Percentiles rank a stretch among this genome's conserved stretches.
Evolutionary conservation across 2,113 vertebrate species (phyloP).

Genomic region (Galeopterus variegatus): DNA sequence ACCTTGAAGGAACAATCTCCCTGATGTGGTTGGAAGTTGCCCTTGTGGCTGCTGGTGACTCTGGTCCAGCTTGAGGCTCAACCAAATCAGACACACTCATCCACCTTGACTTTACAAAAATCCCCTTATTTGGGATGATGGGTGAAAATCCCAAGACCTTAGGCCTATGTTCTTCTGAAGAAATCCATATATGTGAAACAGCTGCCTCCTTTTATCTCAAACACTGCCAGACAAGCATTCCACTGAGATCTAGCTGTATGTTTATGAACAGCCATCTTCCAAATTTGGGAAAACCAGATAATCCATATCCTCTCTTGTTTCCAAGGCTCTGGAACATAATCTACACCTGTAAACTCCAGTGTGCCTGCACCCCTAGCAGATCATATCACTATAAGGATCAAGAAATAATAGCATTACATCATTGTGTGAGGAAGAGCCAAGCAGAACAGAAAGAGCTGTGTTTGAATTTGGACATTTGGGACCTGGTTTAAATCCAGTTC

Average conservation of each 20-base stretch:
- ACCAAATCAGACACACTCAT: constrained; percentile 57
- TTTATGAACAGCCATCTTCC: background rate
- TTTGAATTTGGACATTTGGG: background rate
- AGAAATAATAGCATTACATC: background rate
- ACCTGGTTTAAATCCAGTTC: constrained; percentile 12
- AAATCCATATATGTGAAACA: background rate
- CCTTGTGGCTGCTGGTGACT: constrained; percentile 59
- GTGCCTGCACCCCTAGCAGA: background rate
- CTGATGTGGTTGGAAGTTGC: constrained; percentile 59
- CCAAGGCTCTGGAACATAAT: background rate
- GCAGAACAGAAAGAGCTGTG: constrained; percentile 9
- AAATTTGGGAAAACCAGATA: background rate
- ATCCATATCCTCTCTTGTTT: background rate
- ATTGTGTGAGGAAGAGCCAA: background rate
- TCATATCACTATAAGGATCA: background rate
- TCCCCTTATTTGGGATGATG: background rate
- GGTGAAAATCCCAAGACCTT: background rate
- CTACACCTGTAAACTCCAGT: background rate
- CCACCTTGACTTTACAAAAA: background rate
- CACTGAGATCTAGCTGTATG: background rate
- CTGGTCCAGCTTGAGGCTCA: constrained; percentile 37
- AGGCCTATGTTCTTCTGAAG: background rate
- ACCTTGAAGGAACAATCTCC: constrained; percentile 66
- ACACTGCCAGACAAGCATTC: background rate
- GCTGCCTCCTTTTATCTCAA: background rate